These are phyloP conservation scores for Rhagoletis zephyria DNA, from an alignment of 1,140 invertebrate genomes.

Conservation along the genomic window DNA sequence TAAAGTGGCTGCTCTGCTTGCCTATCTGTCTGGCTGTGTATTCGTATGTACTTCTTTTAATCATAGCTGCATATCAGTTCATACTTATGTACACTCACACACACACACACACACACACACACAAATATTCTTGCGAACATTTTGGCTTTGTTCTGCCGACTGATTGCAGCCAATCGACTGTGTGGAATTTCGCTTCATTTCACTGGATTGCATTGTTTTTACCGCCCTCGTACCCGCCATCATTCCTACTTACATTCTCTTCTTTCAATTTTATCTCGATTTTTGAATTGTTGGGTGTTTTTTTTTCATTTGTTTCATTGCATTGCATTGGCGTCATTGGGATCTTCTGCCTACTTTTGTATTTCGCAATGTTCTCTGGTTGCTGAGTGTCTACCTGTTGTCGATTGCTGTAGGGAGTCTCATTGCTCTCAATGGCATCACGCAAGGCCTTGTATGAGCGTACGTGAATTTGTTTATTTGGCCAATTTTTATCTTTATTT, in stretches of 20 bases:
- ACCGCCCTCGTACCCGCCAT: neutral
- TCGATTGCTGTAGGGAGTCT: neutral
- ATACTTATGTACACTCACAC: neutral
- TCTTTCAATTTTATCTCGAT: too few species aligned
- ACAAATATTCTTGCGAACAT: constrained; percentile 5
- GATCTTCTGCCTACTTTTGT: neutral
- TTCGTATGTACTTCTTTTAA: neutral
- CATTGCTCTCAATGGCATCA: neutral
- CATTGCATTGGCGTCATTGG: too few species aligned
- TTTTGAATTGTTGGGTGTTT: neutral
- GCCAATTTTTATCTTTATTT: neutral
- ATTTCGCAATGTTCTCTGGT: neutral
- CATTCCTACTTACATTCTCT: too few species aligned
- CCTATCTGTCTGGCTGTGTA: neutral
- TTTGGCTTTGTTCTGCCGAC: constrained; percentile 10
- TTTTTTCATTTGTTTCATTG: too few species aligned
- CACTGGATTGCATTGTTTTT: neutral
- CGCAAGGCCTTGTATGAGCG: neutral
- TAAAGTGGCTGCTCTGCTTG: neutral
- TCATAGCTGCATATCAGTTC: neutral
- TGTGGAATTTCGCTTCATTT: constrained; percentile 47
- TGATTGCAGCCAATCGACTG: constrained; percentile 26
- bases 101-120: neutral
- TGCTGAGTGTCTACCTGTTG: neutral
- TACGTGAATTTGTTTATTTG: neutral